Conservation (phyloP, 2,113 vertebrate genomes). For the Podilymbus podiceps region DNA sequence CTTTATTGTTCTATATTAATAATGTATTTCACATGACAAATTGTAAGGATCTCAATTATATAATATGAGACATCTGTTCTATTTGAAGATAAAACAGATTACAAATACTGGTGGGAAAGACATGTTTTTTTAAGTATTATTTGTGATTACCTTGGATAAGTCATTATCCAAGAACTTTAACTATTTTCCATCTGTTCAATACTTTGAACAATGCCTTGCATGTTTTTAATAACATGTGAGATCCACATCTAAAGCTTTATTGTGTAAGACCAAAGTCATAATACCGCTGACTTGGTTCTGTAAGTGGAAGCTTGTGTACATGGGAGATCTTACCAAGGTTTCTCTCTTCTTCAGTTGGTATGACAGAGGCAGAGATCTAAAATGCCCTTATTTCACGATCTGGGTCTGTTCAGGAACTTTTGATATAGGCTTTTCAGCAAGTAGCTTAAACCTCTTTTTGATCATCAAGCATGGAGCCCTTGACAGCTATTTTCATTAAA, state of each 20-base stretch:
- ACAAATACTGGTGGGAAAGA: neutral
- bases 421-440: neutral
- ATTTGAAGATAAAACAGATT: neutral
- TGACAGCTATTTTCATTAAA: neutral
- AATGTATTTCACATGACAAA: neutral
- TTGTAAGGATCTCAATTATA: neutral
- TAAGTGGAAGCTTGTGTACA: rapidly evolving
- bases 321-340: neutral
- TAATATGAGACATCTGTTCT: neutral
- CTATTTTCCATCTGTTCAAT: neutral
- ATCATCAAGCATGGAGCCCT: neutral
- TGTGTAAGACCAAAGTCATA: neutral
- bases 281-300: neutral
- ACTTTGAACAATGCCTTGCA: rapidly evolving
- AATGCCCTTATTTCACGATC: rapidly evolving
- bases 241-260: neutral
- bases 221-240: neutral
- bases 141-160: neutral
- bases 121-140: neutral
- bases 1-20: neutral
- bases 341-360: neutral
- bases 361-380: neutral
- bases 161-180: neutral
- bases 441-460: neutral
- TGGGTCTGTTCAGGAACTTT: neutral